Percentiles rank a stretch among this genome's conserved stretches.
Conservation (phyloP, 2,797 vertebrate genomes). For the Eulemur albifrons region DNA sequence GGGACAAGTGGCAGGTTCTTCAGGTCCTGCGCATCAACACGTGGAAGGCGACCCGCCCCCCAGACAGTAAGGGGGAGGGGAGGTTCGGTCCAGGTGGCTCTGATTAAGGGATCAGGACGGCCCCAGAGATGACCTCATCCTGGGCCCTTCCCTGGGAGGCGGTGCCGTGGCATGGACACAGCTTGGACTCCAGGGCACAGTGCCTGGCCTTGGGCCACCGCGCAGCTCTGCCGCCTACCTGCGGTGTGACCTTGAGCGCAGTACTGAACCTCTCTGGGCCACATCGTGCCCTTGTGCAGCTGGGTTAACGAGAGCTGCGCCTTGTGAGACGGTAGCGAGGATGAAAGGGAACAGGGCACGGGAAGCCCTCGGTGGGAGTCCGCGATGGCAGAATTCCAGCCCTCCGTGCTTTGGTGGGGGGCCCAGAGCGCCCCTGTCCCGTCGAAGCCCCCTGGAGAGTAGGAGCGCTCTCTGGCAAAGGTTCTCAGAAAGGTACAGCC, state of each 20-base stretch:
- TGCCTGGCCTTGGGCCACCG: background rate
- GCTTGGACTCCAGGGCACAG: background rate
- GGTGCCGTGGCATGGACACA: background rate
- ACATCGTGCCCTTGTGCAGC: background rate
- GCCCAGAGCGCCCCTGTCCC: rapidly evolving
- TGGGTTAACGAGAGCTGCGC: too few relatives aligned
- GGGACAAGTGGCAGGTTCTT: background rate
- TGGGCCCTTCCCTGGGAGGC: background rate
- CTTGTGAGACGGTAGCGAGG: background rate
- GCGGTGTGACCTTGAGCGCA: background rate
- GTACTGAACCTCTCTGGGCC: background rate
- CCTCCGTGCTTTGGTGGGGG: background rate
- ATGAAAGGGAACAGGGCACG: rapidly evolving
- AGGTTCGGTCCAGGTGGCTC: background rate
- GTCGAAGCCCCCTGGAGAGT: background rate
- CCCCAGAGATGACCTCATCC: background rate
- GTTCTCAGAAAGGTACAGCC: background rate
- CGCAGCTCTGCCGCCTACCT: background rate
- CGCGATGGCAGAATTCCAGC: rapidly evolving
- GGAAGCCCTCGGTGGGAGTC: background rate
- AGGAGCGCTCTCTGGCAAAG: background rate
- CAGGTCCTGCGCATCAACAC: background rate
- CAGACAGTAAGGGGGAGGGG: background rate
- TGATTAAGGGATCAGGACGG: background rate
- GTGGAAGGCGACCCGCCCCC: background rate